Percentiles rank a stretch among this genome's conserved stretches.
phyloP scores from a whole-genome alignment of 2,888 invertebrate genomes.

The Drosophila paracracens region DNA sequence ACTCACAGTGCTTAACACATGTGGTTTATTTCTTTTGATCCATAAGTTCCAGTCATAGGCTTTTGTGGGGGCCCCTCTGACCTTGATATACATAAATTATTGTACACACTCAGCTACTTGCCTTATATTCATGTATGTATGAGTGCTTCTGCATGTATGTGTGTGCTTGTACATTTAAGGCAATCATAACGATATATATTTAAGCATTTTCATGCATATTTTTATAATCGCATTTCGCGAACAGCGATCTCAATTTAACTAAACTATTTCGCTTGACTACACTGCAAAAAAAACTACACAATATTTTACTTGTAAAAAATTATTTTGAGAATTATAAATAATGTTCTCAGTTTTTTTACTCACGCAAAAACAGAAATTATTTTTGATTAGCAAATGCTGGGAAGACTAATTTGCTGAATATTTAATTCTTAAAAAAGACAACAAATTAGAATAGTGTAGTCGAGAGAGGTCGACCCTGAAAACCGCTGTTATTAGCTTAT shows the following conservation, averaged over 20 bases:
- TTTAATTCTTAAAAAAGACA: not conserved
- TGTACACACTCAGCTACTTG: conserved; percentile 50
- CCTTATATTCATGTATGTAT: conserved; percentile 11
- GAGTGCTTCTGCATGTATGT: not conserved
- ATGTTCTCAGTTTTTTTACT: not conserved
- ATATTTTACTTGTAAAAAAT: not conserved
- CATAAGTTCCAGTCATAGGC: conserved; percentile 65
- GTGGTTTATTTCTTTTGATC: conserved; percentile 58
- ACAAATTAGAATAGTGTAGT: fast-evolving
- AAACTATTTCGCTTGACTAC: conserved; percentile 19
- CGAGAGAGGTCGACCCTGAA: not conserved
- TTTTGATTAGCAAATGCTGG: not conserved
- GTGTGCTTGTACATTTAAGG: conserved; percentile 21
- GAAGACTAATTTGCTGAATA: not conserved
- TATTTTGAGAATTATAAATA: not conserved
- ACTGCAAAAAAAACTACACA: not conserved
- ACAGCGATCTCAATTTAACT: conserved; percentile 19
- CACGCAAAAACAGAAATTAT: not conserved
- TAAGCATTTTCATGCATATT: conserved; percentile 45
- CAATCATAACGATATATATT: conserved; percentile 60
- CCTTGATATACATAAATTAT: conserved; percentile 76
- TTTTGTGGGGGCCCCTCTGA: conserved; percentile 69
- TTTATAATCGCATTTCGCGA: conserved; percentile 42
- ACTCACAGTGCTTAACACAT: conserved; percentile 1
- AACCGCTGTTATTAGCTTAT: not conserved